Conservation (phyloP, 2,113 vertebrate species). For the Orientallactaga bullata region DNA sequence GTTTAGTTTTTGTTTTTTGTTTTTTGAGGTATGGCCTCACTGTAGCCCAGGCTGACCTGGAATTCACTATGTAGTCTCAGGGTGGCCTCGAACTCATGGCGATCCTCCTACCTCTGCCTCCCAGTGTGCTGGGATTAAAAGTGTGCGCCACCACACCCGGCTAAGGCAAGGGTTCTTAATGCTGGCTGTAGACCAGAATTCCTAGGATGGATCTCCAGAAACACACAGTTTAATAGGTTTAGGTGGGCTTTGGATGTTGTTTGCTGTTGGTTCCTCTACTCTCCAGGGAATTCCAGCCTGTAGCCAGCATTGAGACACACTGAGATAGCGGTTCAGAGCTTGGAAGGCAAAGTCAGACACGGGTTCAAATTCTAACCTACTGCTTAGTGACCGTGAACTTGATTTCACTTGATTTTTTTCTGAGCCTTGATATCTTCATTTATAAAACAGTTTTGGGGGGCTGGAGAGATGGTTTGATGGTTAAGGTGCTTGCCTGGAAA, state of each 20-base stretch:
- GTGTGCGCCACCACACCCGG: no score
- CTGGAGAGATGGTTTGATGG: no score
- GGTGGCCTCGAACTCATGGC: no score
- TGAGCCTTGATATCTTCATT: slow-evolving; percentile 41
- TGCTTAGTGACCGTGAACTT: background rate
- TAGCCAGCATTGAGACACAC: background rate
- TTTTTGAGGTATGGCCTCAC: no score
- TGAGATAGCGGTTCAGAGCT: background rate
- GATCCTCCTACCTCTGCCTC: no score
- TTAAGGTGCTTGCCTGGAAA: no score
- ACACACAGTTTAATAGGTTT: background rate
- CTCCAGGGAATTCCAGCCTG: background rate
- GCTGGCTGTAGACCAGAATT: background rate
- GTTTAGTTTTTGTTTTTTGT: no score
- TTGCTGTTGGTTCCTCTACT: background rate
- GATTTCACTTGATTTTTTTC: background rate
- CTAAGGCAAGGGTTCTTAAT: background rate
- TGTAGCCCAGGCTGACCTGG: no score
- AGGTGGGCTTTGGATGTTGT: rapidly evolving
- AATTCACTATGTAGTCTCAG: no score
- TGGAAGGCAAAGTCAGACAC: background rate
- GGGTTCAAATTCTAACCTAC: background rate
- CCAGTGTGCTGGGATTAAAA: no score
- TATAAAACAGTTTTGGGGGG: background rate
- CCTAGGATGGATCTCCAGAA: background rate